Conservation (phyloP, 2,113 vertebrate species). For the Prinia subflava region DNA sequence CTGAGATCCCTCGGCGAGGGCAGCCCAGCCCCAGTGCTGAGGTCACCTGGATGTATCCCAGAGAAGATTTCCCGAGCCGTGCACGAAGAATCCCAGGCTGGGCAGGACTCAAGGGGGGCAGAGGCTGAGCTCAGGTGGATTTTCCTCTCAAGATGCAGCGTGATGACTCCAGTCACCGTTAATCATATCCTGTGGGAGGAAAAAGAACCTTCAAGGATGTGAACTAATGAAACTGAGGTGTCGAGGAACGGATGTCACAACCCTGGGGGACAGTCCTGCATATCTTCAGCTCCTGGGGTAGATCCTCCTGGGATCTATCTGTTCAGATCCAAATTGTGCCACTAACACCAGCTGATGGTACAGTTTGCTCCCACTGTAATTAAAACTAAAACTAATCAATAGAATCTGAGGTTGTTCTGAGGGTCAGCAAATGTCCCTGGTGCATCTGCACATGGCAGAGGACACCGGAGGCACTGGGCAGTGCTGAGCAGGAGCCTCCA, state of each 20-base stretch:
- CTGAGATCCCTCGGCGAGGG: rapidly evolving
- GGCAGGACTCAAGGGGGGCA: rapidly evolving
- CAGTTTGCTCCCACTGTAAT: background rate
- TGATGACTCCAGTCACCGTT: background rate
- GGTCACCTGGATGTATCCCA: background rate
- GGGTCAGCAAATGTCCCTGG: background rate
- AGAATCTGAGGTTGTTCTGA: background rate
- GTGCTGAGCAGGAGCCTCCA: background rate
- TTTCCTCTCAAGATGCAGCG: background rate
- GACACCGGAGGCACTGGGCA: background rate
- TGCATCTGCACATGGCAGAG: background rate
- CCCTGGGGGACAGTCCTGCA: background rate
- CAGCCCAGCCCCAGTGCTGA: rapidly evolving
- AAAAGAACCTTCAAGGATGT: background rate
- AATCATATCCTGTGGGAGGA: constrained; percentile 41
- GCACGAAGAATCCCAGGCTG: rapidly evolving
- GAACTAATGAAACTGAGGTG: background rate
- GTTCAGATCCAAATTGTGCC: background rate
- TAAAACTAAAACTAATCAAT: background rate
- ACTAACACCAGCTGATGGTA: background rate
- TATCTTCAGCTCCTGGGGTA: background rate
- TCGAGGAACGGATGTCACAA: background rate
- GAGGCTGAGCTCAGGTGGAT: background rate
- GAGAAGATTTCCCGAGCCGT: rapidly evolving
- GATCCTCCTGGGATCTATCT: background rate